Base-by-base conservation (phyloP, 2,113 vertebrate species). In the Cynopterus brachyotis region DNA sequence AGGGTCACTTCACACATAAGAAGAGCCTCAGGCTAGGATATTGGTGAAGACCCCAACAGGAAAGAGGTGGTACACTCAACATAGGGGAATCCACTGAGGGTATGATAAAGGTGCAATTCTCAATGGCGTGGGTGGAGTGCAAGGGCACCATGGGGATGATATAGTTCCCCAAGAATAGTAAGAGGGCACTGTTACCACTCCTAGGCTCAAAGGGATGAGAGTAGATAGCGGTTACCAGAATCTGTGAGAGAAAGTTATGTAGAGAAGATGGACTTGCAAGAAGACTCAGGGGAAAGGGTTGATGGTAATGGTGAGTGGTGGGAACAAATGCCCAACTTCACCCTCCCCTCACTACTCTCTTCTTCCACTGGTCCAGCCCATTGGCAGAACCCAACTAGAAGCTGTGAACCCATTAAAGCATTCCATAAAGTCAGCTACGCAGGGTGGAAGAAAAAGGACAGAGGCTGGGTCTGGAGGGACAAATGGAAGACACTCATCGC, bases 401-500 rank as follows among this genome's bases (percentile, higher is more conserved):
- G 22, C 50, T 0, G 2, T 66, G 45, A 72, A 1, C 45, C 59
- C 37, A 16, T 0, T 59, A 60, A 84, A 78, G 24, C 0, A 0
- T 6, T 47, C 26, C 6, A 7, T 47, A 9, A 67, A 67, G 76
- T 80, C 40, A 30, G 22, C 28, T 24, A 91, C 1, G 0, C 30
- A 37, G 35, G 20, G 57, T 17, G 47, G 60, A 37, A 86, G 40
- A 40, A 60, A 86, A 45, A 22, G 40, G 24, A 7, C 59, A 20
- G 57, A 78, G 55, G 28, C 12, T 26, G 30, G n/a, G 20, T 75
- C 72, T 81, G n/a, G 67, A 53, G 59, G 42, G 85, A n/a, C 15
- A 60, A 78, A 26, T 0, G 17, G 82, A 28, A 89, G 59, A 32
- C 4, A 12, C 50, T 66, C 35, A 10, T 13, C 26, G 45, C 5